Base-by-base conservation (phyloP, 2,888 invertebrate species). In the Smittia aterrima region DNA sequence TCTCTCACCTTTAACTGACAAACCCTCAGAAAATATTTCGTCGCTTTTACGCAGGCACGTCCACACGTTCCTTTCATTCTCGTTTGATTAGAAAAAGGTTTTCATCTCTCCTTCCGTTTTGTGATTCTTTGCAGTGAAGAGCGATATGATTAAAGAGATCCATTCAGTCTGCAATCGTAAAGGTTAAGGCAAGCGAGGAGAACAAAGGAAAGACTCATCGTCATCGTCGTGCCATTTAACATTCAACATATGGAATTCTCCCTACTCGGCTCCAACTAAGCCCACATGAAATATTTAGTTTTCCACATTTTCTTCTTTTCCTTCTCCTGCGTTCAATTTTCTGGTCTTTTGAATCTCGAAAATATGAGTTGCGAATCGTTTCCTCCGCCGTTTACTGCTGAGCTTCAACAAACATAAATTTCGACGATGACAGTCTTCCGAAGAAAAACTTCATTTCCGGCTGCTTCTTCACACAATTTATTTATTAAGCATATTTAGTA, bases 211-310 rank as follows among this genome's bases (percentile, higher is more conserved):
- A 27, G 11, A 27, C 16, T 27, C 64, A 6, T 64, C 27, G 64
- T 64, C 64, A 64, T 64, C 64, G n/a, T n/a, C n/a, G 20, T 64
- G n/a, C 25, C 64, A 64, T 64, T 64, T 64, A n/a, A 27, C 24
- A 47, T 47, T 47, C 32, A 32, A 32, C 32, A 32, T 32, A 32
- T 32, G 32, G 32, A 32, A 32, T 9, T 32, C 32, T 32, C 32
- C 9, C 32, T 32, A n/a, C 32, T 32, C 32, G 32, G 3, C 47
- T 47, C n/a, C 47, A n/a, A n/a, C n/a, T 47, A 47, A 47, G 47
- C 47, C n/a, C 47, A 16, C 47, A 47, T 47, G 47, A 47, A 47
- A n/a, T 47, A 47, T 47, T 47, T 47, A 47, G 47, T 47, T 47
- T 47, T 47, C n/a, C 47, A 47, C 16, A 47, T 47, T 47, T 47